Evolutionary conservation across 92 coral and sea anemone genomes (phyloP).

Genomic region (Chrysogorgia sp.): DNA sequence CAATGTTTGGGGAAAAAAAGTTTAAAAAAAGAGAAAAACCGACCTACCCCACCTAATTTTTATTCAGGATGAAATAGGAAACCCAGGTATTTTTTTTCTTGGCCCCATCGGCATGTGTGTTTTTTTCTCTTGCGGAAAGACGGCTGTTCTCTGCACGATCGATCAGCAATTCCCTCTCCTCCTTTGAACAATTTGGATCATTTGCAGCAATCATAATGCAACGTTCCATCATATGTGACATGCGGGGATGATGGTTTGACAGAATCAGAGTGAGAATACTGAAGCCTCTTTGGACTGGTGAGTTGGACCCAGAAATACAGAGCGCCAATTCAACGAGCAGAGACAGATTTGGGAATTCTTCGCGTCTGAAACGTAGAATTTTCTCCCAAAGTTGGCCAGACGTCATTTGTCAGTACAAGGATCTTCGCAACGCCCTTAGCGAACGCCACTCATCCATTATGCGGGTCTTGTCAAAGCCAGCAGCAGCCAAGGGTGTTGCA

Average conservation of each 20-base stretch:
- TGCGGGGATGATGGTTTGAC: slow-evolving; percentile 29
- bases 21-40: no score
- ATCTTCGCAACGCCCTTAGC: neutral
- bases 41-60: no score
- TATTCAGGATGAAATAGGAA: no score
- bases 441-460: neutral
- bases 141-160: slow-evolving; percentile 41
- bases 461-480: neutral
- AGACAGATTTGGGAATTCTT: slow-evolving; percentile 37
- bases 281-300: slow-evolving; percentile 39
- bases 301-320: slow-evolving; percentile 27
- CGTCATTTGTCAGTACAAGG: neutral
- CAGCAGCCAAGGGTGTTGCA: neutral
- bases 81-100: no score
- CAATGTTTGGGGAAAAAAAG: no score
- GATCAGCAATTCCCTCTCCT: slow-evolving; percentile 23
- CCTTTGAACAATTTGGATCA: slow-evolving; percentile 20
- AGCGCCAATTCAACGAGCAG: slow-evolving; percentile 29
- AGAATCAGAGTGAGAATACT: slow-evolving; percentile 27
- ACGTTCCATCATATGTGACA: slow-evolving; percentile 24
- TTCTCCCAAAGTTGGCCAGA: slow-evolving; percentile 17
- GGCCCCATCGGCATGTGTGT: no score
- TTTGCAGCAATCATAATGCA: slow-evolving; percentile 12
- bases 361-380: slow-evolving; percentile 17
- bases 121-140: no score